Conservation (phyloP, 1,140 invertebrate genomes). For the Drosophila bipectinata region DNA sequence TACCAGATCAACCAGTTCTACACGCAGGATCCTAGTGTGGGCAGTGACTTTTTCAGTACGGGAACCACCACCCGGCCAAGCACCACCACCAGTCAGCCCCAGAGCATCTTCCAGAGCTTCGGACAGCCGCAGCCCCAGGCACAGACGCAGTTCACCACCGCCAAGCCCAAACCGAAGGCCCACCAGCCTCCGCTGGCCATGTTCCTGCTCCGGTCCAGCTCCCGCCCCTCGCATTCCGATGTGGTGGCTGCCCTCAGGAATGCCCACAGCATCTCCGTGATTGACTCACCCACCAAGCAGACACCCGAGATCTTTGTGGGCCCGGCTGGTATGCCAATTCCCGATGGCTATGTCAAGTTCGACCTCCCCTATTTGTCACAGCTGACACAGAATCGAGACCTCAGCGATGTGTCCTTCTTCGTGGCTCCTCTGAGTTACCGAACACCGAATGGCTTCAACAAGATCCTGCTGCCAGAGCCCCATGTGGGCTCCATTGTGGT, state of each 20-base stretch:
- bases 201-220: conserved; percentile 87
- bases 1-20: conserved; percentile 82
- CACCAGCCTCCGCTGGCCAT: conserved; percentile 93
- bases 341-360: conserved; percentile 90
- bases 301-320: conserved; percentile 92
- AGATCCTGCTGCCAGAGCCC: conserved; percentile 92
- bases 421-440: conserved; percentile 93
- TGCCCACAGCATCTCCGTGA: conserved; percentile 89
- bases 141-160: conserved; percentile 58
- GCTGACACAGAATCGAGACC: conserved; percentile 88
- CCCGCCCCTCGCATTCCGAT: conserved; percentile 87
- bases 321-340: conserved; percentile 88
- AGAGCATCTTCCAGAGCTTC: conserved; percentile 83
- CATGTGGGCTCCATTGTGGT: conserved; percentile 93
- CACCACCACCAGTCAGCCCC: conserved; percentile 84
- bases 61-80: conserved; percentile 59
- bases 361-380: conserved; percentile 92
- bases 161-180: conserved; percentile 86
- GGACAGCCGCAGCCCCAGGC: conserved; percentile 33
- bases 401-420: conserved; percentile 91
- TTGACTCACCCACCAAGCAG: conserved; percentile 88
- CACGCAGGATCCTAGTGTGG: conserved; percentile 71
- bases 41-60: conserved; percentile 55
- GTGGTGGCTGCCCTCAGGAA: conserved; percentile 88
- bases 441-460: conserved; percentile 91